These are phyloP conservation scores for Aphelenchoides besseyi DNA, from an alignment of 1,140 invertebrate species.

Conservation along the genomic window DNA sequence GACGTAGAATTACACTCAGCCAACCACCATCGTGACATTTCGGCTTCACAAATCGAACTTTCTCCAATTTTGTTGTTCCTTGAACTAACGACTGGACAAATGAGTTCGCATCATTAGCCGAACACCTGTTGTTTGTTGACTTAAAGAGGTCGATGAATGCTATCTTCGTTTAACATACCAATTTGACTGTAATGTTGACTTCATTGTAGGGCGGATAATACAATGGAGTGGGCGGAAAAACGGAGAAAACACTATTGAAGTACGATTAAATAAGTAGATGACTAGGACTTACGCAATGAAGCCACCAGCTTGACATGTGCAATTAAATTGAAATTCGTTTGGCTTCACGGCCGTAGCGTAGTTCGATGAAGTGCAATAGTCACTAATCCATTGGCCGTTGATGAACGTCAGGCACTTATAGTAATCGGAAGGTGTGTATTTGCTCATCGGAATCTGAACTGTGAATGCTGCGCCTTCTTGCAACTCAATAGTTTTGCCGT, in stretches of 20 bases:
- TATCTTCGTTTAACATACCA: neutral
- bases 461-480: neutral
- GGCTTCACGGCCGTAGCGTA: neutral
- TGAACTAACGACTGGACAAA: neutral
- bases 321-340: neutral
- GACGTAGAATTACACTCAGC: slow-evolving; percentile 20
- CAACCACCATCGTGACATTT: neutral
- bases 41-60: slow-evolving; percentile 12
- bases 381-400: neutral
- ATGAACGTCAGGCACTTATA: slow-evolving; percentile 6
- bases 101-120: neutral
- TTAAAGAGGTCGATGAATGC: neutral
- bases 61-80: neutral
- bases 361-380: neutral
- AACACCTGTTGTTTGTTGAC: slow-evolving; percentile 3
- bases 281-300: slow-evolving; percentile 5
- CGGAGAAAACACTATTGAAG: neutral
- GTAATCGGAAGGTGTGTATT: neutral
- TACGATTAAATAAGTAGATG: neutral
- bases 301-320: slow-evolving; percentile 5
- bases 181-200: slow-evolving; percentile 4
- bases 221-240: neutral
- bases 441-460: slow-evolving; percentile 4
- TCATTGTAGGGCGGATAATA: slow-evolving; percentile 8
- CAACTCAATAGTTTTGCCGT: neutral